Evolutionary conservation across 2,797 vertebrate species (phyloP).

Genomic region (Hybognathus amarus): DNA sequence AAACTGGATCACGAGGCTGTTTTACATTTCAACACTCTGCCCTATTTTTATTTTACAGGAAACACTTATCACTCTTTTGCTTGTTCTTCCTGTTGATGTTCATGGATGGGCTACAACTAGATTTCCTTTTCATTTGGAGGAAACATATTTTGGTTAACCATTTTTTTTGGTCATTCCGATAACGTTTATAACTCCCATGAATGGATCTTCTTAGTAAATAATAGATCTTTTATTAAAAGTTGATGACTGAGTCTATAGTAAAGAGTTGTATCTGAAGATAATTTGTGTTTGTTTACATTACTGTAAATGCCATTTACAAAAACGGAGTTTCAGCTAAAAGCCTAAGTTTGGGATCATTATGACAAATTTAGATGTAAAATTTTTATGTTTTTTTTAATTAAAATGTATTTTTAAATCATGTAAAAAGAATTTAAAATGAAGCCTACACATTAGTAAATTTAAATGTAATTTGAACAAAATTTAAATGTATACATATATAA

Average conservation of each 20-base stretch:
- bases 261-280: background rate
- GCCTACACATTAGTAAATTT: too few relatives aligned
- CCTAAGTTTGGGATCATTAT: background rate
- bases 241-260: background rate
- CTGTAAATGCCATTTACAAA: background rate
- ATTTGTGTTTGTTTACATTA: background rate
- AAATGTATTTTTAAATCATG: background rate
- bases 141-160: background rate
- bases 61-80: constrained; percentile 22
- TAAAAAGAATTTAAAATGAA: background rate
- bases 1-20: background rate
- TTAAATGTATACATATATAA: background rate
- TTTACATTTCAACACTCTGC: background rate
- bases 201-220: background rate
- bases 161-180: background rate
- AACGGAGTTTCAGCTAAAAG: background rate
- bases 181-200: background rate
- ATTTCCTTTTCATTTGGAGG: constrained; percentile 22
- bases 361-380: background rate
- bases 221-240: background rate
- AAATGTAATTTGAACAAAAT: too few relatives aligned
- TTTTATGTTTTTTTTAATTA: too few relatives aligned
- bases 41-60: constrained; percentile 27
- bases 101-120: background rate
- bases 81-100: constrained; percentile 14